Percentiles rank a stretch among this genome's conserved stretches.
Conservation (phyloP, 2,888 invertebrate species). For the Heliconius erato region DNA sequence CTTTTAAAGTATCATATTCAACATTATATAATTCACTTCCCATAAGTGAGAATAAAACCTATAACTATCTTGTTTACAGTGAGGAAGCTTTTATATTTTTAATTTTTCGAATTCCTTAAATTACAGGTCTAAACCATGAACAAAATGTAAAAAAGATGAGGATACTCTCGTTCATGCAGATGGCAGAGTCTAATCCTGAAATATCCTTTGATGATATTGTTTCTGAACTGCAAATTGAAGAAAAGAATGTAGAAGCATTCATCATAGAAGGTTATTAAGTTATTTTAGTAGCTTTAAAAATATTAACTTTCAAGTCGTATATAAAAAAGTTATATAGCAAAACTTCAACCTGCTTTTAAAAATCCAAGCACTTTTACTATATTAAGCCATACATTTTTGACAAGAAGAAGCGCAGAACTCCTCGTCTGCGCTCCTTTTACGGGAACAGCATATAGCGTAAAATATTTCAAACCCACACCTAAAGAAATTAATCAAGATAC, state of each 20-base stretch:
- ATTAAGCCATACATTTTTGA: too few relatives aligned
- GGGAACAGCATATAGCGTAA: too few relatives aligned
- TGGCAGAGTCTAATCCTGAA: slow-evolving; percentile 97
- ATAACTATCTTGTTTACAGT: neutral
- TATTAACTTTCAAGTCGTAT: neutral
- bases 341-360: too few relatives aligned
- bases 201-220: slow-evolving; percentile 96
- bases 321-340: too few relatives aligned
- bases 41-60: neutral
- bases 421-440: too few relatives aligned
- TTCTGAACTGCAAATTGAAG: slow-evolving; percentile 93
- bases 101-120: slow-evolving; percentile 4
- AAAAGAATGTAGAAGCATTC: slow-evolving; percentile 97
- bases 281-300: neutral
- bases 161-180: slow-evolving; percentile 97
- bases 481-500: too few relatives aligned
- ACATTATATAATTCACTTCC: too few relatives aligned
- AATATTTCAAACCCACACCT: too few relatives aligned
- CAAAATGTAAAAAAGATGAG: slow-evolving; percentile 99
- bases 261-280: slow-evolving; percentile 94
- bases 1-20: too few relatives aligned
- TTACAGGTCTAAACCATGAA: slow-evolving; percentile 93
- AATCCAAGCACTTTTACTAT: too few relatives aligned
- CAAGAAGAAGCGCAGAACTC: too few relatives aligned
- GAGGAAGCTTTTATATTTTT: neutral